These are phyloP conservation scores for Lepidochitona cinerea DNA, from an alignment of 2,888 invertebrate genomes.

Conservation along the genomic window DNA sequence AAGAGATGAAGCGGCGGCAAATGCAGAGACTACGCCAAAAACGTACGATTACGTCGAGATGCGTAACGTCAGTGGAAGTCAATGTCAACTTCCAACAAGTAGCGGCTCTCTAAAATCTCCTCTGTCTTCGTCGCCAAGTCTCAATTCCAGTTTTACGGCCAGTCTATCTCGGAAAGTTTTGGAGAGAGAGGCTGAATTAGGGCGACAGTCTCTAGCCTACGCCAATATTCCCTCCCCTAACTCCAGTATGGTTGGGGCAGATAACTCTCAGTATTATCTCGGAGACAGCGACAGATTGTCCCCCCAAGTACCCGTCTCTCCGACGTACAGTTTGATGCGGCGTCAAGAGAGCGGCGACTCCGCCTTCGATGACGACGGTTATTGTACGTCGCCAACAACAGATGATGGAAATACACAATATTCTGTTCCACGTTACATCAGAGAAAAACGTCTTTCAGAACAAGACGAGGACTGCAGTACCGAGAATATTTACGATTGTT, in stretches of 20 bases:
- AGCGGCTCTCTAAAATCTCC: too few species aligned
- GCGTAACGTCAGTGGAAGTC: background rate
- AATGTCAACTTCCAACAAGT: background rate
- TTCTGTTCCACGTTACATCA: background rate
- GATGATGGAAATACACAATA: background rate
- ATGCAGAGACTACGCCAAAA: background rate
- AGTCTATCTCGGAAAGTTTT: background rate
- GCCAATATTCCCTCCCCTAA: background rate
- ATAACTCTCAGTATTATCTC: background rate
- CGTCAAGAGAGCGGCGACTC: conserved; percentile 1
- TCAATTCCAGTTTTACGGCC: background rate
- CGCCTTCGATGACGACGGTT: background rate
- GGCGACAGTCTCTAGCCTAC: background rate
- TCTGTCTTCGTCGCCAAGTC: background rate
- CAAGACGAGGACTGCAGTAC: background rate
- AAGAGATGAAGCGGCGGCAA: background rate
- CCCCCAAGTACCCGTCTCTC: background rate
- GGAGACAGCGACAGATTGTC: background rate
- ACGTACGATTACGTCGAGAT: background rate
- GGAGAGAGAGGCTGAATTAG: background rate
- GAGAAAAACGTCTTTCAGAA: background rate
- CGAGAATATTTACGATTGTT: background rate
- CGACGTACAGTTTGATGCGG: background rate
- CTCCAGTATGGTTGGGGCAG: background rate
- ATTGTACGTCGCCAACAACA: background rate